Evolutionary conservation across 2,797 vertebrate genomes (phyloP).

Genomic region (Todus mexicanus): DNA sequence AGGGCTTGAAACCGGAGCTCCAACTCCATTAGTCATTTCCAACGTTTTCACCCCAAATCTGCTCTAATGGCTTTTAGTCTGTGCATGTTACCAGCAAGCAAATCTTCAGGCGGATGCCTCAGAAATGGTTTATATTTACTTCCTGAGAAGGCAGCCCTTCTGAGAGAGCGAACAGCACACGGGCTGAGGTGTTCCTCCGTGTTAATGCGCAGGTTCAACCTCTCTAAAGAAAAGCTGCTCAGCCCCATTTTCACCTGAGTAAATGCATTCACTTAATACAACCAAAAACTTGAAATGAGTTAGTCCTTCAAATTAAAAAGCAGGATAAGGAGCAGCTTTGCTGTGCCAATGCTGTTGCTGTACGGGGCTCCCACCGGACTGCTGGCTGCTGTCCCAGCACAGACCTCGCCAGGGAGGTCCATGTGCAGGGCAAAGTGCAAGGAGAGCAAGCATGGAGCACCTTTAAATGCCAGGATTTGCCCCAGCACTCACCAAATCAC

Average conservation of each 20-base stretch:
- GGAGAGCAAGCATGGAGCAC: background rate
- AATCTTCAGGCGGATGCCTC: background rate
- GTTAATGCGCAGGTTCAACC: background rate
- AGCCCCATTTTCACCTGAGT: background rate
- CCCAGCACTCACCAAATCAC: background rate
- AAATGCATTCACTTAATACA: background rate
- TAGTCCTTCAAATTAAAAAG: background rate
- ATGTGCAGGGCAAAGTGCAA: fast-evolving
- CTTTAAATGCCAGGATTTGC: background rate
- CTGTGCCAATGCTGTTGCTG: background rate
- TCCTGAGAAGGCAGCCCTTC: slow-evolving; percentile 2
- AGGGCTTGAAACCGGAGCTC: background rate
- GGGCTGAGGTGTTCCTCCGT: background rate
- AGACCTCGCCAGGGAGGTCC: fast-evolving
- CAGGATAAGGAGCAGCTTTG: background rate
- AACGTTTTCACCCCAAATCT: background rate
- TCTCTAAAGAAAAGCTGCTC: background rate
- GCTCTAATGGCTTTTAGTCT: background rate
- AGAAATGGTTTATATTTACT: background rate
- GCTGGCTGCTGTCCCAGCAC: background rate
- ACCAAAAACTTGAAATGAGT: background rate
- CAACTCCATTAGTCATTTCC: background rate
- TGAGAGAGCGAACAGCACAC: background rate
- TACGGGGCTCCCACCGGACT: fast-evolving
- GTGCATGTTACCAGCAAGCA: background rate